phyloP scores from a whole-genome alignment of 2,797 vertebrate species.

The Alcedo atthis region DNA sequence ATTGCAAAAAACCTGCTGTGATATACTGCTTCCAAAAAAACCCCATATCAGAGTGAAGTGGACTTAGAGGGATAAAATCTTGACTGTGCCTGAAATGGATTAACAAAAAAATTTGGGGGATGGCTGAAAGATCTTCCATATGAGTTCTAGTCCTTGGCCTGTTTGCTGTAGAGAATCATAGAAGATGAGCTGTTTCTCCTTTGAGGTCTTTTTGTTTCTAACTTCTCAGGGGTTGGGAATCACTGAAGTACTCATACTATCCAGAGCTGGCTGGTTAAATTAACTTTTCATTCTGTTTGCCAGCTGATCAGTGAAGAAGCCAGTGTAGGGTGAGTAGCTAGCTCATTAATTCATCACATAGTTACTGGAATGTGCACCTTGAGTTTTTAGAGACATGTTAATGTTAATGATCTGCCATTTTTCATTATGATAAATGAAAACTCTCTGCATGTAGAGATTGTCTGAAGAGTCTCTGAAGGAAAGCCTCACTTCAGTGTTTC shows the following conservation, averaged over 20 bases:
- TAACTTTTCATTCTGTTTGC: neutral
- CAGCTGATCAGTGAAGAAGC: neutral
- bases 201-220: neutral
- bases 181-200: neutral
- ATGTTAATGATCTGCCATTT: neutral
- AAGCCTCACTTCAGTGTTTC: neutral
- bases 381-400: neutral
- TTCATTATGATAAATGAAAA: conserved; percentile 16
- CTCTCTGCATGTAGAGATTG: neutral
- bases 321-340: neutral
- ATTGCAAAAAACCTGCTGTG: neutral
- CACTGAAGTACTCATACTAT: neutral
- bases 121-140: neutral
- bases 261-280: neutral
- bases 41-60: neutral
- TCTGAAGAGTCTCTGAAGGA: neutral
- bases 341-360: neutral
- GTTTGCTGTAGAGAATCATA: neutral
- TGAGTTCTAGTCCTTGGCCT: neutral
- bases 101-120: neutral
- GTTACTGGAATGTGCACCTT: neutral
- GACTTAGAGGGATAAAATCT: neutral
- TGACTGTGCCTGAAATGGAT: neutral
- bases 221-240: neutral
- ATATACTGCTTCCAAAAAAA: neutral